phyloP scores from a whole-genome alignment of 2,113 vertebrate species.

The Psilopsiagon aymara region DNA sequence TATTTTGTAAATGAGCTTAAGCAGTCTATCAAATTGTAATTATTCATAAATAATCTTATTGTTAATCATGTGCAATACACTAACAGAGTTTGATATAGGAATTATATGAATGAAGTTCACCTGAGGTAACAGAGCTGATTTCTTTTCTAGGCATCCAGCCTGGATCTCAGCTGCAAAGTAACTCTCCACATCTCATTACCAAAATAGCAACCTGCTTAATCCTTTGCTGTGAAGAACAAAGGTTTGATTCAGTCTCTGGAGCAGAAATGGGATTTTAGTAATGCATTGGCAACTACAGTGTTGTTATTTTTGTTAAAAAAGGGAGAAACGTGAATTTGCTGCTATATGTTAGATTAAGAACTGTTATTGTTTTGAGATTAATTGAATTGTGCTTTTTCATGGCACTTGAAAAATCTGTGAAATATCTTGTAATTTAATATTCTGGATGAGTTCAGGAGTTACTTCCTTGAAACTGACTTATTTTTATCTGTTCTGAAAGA shows the following conservation, averaged over 20 bases:
- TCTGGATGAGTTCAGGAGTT: conserved; percentile 17
- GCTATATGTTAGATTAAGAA: conserved; percentile 77
- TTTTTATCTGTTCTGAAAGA: neutral
- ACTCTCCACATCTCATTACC: conserved; percentile 71
- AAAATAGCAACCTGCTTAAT: conserved; percentile 78
- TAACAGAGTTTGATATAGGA: conserved; percentile 41
- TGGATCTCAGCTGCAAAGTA: conserved; percentile 71
- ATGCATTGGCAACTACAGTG: conserved; percentile 75
- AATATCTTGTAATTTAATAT: conserved; percentile 40
- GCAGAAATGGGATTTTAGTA: conserved; percentile 79
- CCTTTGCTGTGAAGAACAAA: conserved; percentile 75
- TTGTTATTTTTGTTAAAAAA: conserved; percentile 82
- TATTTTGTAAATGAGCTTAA: conserved; percentile 61
- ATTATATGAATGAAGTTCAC: conserved; percentile 69
- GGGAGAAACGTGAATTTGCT: conserved; percentile 80
- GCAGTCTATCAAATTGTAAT: conserved; percentile 54
- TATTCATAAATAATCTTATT: conserved; percentile 51
- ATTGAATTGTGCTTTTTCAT: conserved; percentile 63
- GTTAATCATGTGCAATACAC: conserved; percentile 24
- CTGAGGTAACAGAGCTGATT: conserved; percentile 69
- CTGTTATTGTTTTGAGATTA: conserved; percentile 74
- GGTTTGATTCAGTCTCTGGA: conserved; percentile 73
- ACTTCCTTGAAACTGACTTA: neutral
- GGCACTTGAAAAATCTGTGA: conserved; percentile 27
- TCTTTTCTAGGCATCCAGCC: conserved; percentile 55